Conservation (phyloP, 2,113 vertebrate species). For the Cnemophilus loriae region DNA sequence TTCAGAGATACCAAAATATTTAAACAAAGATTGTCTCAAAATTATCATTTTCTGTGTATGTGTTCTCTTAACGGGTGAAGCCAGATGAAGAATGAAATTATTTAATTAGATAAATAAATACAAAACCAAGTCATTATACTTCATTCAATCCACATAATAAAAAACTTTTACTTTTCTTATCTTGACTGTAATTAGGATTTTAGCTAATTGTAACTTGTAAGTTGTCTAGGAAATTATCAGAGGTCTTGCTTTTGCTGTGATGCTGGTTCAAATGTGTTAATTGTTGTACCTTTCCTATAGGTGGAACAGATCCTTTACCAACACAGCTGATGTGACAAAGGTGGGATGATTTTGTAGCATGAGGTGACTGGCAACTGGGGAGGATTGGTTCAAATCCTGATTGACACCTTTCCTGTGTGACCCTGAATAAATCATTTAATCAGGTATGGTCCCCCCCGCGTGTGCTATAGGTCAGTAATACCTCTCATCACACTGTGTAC, state of each 20-base stretch:
- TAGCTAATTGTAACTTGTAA: not conserved
- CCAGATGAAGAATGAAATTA: not conserved
- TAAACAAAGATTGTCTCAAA: not conserved
- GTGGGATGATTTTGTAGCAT: not conserved
- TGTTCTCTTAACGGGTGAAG: not conserved
- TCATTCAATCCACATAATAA: not conserved
- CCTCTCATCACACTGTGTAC: not conserved
- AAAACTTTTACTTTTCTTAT: not conserved
- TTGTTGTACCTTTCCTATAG: not conserved
- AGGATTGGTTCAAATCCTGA: not conserved
- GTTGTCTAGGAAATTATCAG: not conserved
- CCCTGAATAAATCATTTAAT: not conserved
- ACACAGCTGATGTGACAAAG: not conserved
- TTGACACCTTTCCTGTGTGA: not conserved
- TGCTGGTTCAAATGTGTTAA: not conserved
- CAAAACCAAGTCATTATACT: not conserved
- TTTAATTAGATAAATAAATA: not conserved
- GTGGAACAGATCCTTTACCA: not conserved
- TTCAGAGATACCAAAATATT: not conserved
- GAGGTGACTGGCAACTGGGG: not conserved
- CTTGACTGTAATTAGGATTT: not conserved
- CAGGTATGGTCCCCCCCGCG: fast-evolving
- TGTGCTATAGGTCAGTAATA: not conserved
- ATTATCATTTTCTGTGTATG: not conserved
- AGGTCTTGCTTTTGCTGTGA: not conserved